Evolutionary conservation across 2,113 vertebrate species (phyloP), one percentile per base, ranked within the genome.

Genomic region (Irena cyanogastra): DNA sequence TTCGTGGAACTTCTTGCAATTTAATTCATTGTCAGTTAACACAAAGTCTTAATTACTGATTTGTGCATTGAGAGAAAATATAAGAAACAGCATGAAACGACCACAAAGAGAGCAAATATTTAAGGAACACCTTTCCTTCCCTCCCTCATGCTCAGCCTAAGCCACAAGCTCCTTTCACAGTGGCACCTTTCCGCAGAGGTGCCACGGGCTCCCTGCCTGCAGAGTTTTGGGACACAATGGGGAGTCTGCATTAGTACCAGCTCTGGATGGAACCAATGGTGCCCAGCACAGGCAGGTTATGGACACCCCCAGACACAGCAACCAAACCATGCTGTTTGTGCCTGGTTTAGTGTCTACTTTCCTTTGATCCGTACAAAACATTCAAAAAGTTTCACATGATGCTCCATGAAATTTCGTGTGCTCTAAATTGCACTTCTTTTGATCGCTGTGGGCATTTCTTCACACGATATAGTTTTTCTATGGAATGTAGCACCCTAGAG

Each of bases 131-230:
- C 9, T 56, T 70, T 89, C n/a, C 15, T 63, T 6, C 28, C 7
- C 24, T 78, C 30, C 10, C 18, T 75, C 7, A 4, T 8, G 18
- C 42, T 75, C 28, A 80, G 19, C 21, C 21, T 49, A 24, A 59
- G 18, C 7, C 82, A 47, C 1, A 12, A 57, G 31, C 11, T 89
- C 20, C n/a, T 83, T 69, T 39, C 1, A 1, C 41, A 37, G 27
- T 3, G 44, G 3, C 16, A 69, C 8, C 12, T 30, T 24, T 57
- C 16, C 42, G 31, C 31, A 80, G 37, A 28, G 6, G 7, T 13
- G 6, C 5, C 52, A 17, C 0, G 0, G 27, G 35, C 6, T 84
- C 22, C 9, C 5, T 14, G 4, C 15, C 28, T 28, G 13, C 35
- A 88, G 20, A 20, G 12, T 52, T 86, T 20, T 65, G 31, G 16